Evolutionary conservation across 2,888 invertebrate species (phyloP), one percentile per base, ranked within the genome.

Genomic region (Liopterus haemorrhoidalis): DNA sequence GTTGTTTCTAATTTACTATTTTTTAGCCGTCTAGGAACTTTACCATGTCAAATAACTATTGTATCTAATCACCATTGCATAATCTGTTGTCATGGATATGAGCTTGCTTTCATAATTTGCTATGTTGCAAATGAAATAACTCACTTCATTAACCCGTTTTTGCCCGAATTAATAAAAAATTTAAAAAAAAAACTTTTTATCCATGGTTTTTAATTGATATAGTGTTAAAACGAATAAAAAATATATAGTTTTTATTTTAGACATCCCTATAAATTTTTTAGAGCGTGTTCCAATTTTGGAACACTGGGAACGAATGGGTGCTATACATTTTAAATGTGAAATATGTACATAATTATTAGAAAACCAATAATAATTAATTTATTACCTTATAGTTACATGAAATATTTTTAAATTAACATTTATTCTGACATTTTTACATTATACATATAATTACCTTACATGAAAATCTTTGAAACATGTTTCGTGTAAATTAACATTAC

Each of bases 391-490:
- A 5, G 2, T 3, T 32, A 15, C n/a, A 5, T 32, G 12, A 16
- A 12, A 32, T 8, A 14, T 3, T 8, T 32, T 8, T 32, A 19
- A 32, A 5, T 32, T 15, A 12, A 11, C 19, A 32, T 12, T 9
- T 18, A 6, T 15, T 12, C 6, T 12, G 19, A 32, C 19, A 15
- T 12, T 9, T 12, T 9, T 5, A 32, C 19, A 15, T 12, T 9
- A 5, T 9, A 12, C 3, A 3, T 12, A 9, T 32, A 32, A 15
- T 6, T 36, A 36, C 4, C n/a, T 18, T 21, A 22, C 24, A 33
- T 42, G 22, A 12, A 42, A 42, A 3, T 4, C n/a, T 16, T 36
- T 14, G 28, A 42, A 42, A 15, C 42, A 42, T 20, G 16, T 22
- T 19, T 42, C 44, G 25, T 43, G 36, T 11, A 43, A 25, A 25